phyloP scores from a whole-genome alignment of 2,113 vertebrate genomes.

The Oryzias melastigma region DNA sequence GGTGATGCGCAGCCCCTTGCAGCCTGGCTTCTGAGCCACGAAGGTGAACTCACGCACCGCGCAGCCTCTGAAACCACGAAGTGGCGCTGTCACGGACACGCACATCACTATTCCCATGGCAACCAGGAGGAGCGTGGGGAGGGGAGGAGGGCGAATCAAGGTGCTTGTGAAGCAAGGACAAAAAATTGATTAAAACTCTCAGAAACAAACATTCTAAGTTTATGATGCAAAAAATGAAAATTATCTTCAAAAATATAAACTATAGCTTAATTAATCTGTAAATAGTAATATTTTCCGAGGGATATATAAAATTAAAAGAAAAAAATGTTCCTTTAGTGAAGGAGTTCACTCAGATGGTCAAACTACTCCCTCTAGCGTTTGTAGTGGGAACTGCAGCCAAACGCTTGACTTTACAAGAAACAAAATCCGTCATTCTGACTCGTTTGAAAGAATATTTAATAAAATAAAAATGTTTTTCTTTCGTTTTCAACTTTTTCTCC shows the following conservation, averaged over 20 bases:
- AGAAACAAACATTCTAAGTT: no score
- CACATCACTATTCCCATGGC: constrained; percentile 31
- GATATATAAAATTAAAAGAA: no score
- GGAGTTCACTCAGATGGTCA: no score
- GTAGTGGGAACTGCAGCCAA: constrained; percentile 19
- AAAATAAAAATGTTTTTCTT: no score
- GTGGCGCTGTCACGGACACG: constrained; percentile 38
- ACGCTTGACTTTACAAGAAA: background rate
- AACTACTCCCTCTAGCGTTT: constrained; percentile 39
- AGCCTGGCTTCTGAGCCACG: constrained; percentile 75
- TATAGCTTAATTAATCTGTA: no score
- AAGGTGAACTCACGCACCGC: constrained; percentile 77
- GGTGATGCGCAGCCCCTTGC: constrained; percentile 63
- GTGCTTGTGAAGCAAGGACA: constrained; percentile 52
- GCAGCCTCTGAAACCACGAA: constrained; percentile 73
- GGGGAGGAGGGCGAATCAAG: constrained; percentile 27
- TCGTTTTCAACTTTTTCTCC: no score
- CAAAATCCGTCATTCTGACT: no score
- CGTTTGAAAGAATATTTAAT: no score
- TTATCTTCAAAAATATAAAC: no score
- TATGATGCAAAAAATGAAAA: no score
- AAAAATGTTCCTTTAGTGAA: no score
- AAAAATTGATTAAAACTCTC: background rate
- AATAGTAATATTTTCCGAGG: no score
- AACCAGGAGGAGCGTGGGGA: constrained; percentile 41